phyloP scores from a whole-genome alignment of 2,797 vertebrate species.

The Anomalospiza imberbis region DNA sequence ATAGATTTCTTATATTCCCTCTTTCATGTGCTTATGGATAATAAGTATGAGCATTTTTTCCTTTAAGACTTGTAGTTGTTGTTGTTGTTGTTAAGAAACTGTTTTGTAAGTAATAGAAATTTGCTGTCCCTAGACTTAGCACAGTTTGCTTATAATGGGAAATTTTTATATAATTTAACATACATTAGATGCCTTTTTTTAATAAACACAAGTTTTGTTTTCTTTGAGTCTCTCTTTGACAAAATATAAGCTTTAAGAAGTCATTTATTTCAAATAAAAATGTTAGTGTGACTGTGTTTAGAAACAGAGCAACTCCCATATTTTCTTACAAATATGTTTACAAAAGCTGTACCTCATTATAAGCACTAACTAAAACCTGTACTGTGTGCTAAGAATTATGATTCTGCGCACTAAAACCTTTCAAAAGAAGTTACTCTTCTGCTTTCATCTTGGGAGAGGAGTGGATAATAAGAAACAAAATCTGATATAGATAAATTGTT shows the following conservation, averaged over 20 bases:
- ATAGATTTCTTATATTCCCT: constrained; percentile 89
- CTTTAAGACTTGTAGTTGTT: neutral
- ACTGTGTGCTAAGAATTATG: neutral
- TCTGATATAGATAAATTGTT: neutral
- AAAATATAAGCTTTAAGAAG: neutral
- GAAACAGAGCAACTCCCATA: neutral
- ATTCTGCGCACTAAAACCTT: neutral
- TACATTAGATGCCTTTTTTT: neutral
- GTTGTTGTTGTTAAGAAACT: neutral
- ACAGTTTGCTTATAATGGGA: neutral
- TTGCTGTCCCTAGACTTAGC: neutral
- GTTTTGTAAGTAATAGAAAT: neutral
- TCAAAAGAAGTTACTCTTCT: neutral
- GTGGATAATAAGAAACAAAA: neutral
- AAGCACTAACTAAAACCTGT: neutral
- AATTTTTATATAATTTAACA: neutral
- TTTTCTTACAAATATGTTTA: neutral
- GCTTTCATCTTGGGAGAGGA: neutral
- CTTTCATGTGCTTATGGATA: constrained; percentile 54
- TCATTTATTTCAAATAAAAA: neutral
- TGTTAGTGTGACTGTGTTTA: neutral
- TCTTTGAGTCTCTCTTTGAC: neutral
- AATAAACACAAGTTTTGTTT: neutral
- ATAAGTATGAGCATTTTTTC: neutral
- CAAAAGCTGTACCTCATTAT: neutral